Conservation (phyloP, 2,888 invertebrate genomes). For the Minunthozetes semirufus region DNA sequence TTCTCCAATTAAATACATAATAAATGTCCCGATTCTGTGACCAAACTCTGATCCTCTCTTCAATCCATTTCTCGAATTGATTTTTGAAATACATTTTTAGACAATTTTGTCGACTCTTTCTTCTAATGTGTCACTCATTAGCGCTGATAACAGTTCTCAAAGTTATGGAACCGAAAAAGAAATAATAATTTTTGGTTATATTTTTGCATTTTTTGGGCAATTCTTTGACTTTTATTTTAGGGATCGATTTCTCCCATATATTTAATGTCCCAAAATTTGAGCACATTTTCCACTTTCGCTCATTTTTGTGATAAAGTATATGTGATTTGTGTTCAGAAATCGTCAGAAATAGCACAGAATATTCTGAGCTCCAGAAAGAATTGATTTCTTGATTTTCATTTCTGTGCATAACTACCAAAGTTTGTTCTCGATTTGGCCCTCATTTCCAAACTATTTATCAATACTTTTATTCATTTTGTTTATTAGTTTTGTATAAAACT, state of each 20-base stretch:
- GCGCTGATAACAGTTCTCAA: background rate
- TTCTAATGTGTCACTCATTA: background rate
- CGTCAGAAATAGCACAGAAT: background rate
- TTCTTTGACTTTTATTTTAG: background rate
- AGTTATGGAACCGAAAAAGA: background rate
- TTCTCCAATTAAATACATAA: too few species aligned
- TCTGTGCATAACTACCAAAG: background rate
- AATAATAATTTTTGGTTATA: background rate
- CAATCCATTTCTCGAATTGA: too few species aligned
- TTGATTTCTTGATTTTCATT: background rate
- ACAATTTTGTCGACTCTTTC: too few species aligned
- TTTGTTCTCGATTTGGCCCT: background rate
- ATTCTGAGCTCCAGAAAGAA: background rate
- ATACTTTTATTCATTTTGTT: background rate
- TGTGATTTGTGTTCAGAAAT: slow-evolving; percentile 6
- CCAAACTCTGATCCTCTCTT: too few species aligned
- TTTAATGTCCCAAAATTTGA: background rate
- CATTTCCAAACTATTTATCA: background rate
- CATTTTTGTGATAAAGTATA: slow-evolving; percentile 7
- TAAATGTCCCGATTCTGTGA: too few species aligned
- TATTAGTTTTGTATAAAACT: background rate
- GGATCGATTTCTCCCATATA: background rate
- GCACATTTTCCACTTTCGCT: slow-evolving; percentile 15
- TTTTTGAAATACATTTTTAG: too few species aligned
- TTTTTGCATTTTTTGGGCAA: background rate